A percentile compares a stretch with the other conserved stretches of the same genome.
Conservation (phyloP, 1,140 invertebrate species). For the Acromyrmex charruanus region DNA sequence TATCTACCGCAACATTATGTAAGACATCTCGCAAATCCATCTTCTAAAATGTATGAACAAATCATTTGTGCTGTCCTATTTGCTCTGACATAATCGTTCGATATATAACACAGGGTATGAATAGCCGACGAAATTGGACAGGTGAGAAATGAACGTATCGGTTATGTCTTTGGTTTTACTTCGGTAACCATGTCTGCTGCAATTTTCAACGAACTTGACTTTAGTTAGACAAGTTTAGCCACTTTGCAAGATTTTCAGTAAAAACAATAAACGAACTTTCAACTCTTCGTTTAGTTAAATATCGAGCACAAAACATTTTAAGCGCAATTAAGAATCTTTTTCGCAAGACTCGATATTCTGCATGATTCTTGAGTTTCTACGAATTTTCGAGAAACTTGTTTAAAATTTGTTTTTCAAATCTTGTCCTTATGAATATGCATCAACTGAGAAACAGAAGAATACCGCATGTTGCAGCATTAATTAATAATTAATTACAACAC, state of each 20-base stretch:
- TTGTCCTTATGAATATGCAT: constrained; percentile 23
- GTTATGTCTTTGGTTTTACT: constrained; percentile 2
- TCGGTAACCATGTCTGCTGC: not conserved
- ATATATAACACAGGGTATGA: not conserved
- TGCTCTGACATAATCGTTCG: constrained; percentile 4
- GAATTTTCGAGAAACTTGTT: constrained; percentile 5
- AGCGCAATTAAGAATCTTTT: not conserved
- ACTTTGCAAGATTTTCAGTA: not conserved
- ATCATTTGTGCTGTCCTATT: not conserved
- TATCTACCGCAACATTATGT: constrained; percentile 1
- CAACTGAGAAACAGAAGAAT: not conserved
- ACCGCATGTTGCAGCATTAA: too few species aligned
- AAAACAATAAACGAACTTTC: not conserved
- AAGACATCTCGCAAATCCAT: not conserved
- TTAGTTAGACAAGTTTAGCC: not conserved
- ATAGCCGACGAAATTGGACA: constrained; percentile 22
- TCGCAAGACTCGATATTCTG: not conserved
- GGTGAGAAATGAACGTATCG: constrained; percentile 23
- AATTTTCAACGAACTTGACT: not conserved
- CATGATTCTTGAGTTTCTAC: not conserved
- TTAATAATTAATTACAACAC: constrained; percentile 6
- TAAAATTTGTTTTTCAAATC: not conserved
- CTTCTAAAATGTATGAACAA: not conserved
- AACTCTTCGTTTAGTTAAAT: not conserved
- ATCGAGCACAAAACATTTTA: not conserved